A percentile compares a stretch with the other conserved stretches of the same genome.
Evolutionary conservation across 53 echinoderm and acorn worm genomes (phyloP).

Genomic region (Echinarachnius parma): DNA sequence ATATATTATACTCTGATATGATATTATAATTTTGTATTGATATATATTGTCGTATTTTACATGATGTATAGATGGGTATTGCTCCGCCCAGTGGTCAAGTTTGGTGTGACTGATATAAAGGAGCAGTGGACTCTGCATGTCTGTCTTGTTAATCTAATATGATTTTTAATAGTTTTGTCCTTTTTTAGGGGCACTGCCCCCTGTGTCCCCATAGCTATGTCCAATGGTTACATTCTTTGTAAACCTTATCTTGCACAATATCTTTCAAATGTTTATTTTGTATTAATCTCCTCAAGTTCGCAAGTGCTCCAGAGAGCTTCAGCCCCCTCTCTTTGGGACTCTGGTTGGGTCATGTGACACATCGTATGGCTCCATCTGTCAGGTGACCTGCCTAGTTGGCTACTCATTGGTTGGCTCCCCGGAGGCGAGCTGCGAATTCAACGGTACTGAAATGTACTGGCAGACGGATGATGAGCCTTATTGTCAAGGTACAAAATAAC

Average conservation of each 20-base stretch:
- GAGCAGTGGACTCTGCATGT: too few species aligned
- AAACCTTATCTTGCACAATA: background rate
- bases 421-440: slow-evolving; percentile 50
- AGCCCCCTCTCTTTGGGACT: slow-evolving; percentile 40
- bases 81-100: too few species aligned
- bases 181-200: too few species aligned
- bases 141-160: too few species aligned
- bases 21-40: too few species aligned
- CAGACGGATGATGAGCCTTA: slow-evolving; percentile 31
- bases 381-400: slow-evolving; percentile 48
- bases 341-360: slow-evolving; percentile 48
- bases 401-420: slow-evolving; percentile 59
- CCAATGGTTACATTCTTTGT: too few species aligned
- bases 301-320: background rate
- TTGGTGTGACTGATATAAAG: too few species aligned
- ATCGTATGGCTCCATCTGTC: slow-evolving; percentile 51
- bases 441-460: slow-evolving; percentile 48
- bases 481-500: slow-evolving; percentile 49
- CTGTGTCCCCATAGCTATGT: too few species aligned
- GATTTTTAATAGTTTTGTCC: too few species aligned
- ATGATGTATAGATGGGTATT: too few species aligned
- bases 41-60: too few species aligned
- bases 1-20: too few species aligned
- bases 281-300: slow-evolving; percentile 17
- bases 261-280: background rate